Percentiles rank a stretch among this genome's conserved stretches.
phyloP scores from a whole-genome alignment of 2,113 vertebrate genomes.

The Tragelaphus imberbis region DNA sequence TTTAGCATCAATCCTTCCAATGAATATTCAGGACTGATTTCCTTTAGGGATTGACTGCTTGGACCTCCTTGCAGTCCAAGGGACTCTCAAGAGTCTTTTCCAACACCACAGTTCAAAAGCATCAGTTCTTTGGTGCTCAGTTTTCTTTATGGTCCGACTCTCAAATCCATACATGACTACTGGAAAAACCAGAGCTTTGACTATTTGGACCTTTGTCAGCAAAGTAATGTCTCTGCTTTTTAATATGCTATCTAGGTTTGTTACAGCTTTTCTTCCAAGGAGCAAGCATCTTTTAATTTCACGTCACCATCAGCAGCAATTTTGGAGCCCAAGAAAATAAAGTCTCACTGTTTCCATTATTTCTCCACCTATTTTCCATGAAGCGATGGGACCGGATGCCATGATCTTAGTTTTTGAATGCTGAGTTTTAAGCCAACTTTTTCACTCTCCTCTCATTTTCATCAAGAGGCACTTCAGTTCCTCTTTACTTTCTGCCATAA shows the following conservation, averaged over 20 bases:
- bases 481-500: neutral
- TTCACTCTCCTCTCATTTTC: neutral
- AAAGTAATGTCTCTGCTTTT: neutral
- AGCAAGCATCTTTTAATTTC: neutral
- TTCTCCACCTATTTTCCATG: neutral
- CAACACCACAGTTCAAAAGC: neutral
- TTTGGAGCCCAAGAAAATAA: neutral
- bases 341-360: neutral
- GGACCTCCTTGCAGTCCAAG: neutral
- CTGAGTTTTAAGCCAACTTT: neutral
- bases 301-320: neutral
- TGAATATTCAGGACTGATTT: neutral
- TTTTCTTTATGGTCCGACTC: neutral
- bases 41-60: neutral
- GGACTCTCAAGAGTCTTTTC: neutral
- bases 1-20: neutral
- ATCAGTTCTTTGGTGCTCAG: neutral
- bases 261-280: neutral
- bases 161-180: neutral
- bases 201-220: neutral
- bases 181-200: neutral
- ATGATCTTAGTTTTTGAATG: neutral
- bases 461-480: neutral
- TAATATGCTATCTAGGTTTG: neutral
- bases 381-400: neutral